Evolutionary conservation across 2,888 invertebrate genomes (phyloP).

Genomic region (Drosophila subsilvestris): DNA sequence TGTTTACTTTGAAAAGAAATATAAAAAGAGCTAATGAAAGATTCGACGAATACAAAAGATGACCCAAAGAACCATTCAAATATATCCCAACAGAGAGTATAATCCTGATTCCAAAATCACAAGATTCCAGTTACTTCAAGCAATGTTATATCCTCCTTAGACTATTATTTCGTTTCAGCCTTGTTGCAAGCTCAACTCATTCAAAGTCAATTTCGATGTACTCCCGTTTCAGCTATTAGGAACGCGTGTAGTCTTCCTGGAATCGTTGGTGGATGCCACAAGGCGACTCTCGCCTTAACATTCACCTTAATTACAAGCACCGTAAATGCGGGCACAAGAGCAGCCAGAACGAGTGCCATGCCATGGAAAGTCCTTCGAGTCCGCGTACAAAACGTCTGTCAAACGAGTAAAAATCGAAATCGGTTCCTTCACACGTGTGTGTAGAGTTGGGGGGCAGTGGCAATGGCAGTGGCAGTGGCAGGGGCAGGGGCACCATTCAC

Average conservation of each 20-base stretch:
- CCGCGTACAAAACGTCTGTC: slow-evolving; percentile 30
- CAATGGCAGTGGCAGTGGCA: background rate
- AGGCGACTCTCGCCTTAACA: slow-evolving; percentile 19
- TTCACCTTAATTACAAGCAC: slow-evolving; percentile 57
- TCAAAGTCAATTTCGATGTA: background rate
- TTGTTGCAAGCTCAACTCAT: too few relatives aligned
- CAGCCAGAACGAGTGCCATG: background rate
- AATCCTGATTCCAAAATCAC: too few relatives aligned
- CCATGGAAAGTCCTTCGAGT: slow-evolving; percentile 20
- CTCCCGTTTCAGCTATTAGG: slow-evolving; percentile 2
- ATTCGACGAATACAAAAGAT: too few relatives aligned
- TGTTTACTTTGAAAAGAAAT: background rate
- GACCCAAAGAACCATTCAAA: too few relatives aligned
- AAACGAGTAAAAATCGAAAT: slow-evolving; percentile 45
- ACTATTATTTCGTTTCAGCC: too few relatives aligned
- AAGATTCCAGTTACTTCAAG: too few relatives aligned
- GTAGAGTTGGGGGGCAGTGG: background rate
- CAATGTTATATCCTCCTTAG: too few relatives aligned
- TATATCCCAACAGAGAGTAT: too few relatives aligned
- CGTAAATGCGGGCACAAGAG: slow-evolving; percentile 1
- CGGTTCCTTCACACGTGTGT: slow-evolving; percentile 12
- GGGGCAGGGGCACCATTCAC: slow-evolving; percentile 20
- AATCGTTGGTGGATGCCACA: background rate
- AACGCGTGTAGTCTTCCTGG: slow-evolving; percentile 4
- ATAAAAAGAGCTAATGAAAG: slow-evolving; percentile 8